Conservation (phyloP, 2,888 invertebrate genomes). For the Spilarctia lutea region DNA sequence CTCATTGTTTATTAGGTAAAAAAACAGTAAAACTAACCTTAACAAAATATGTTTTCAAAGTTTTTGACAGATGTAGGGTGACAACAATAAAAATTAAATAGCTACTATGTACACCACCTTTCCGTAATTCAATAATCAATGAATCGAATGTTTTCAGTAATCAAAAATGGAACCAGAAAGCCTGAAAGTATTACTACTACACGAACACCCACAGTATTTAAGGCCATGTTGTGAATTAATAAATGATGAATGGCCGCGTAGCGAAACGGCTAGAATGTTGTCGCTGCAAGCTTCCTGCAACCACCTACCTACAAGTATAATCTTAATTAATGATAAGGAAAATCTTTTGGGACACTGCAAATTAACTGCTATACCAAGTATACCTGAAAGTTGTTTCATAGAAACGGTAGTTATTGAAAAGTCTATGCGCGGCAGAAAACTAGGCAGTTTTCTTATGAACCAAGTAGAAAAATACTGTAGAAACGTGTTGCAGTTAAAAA, state of each 20-base stretch:
- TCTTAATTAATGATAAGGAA: slow-evolving; percentile 86
- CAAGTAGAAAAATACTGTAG: slow-evolving; percentile 92
- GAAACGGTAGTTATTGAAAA: slow-evolving; percentile 93
- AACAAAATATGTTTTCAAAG: background rate
- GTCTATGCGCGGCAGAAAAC: slow-evolving; percentile 90
- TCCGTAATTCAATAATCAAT: background rate
- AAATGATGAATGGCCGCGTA: slow-evolving; percentile 95
- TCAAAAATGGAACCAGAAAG: slow-evolving; percentile 66
- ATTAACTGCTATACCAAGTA: slow-evolving; percentile 90
- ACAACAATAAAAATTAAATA: background rate
- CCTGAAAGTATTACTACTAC: slow-evolving; percentile 88
- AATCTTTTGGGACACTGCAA: slow-evolving; percentile 93
- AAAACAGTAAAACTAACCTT: slow-evolving; percentile 12
- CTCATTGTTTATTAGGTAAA: background rate
- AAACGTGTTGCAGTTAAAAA: slow-evolving; percentile 86
- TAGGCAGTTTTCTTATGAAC: slow-evolving; percentile 91
- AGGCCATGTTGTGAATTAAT: slow-evolving; percentile 91
- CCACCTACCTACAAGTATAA: slow-evolving; percentile 89
- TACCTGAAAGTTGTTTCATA: slow-evolving; percentile 91
- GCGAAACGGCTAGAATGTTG: slow-evolving; percentile 92
- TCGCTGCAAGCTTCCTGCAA: slow-evolving; percentile 91
- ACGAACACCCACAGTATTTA: slow-evolving; percentile 90
- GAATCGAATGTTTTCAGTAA: slow-evolving; percentile 30
- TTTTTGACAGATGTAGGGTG: slow-evolving; percentile 14
- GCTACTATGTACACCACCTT: background rate